Base-by-base conservation (phyloP, 2,113 vertebrate species). In the Dicentrarchus labrax region DNA sequence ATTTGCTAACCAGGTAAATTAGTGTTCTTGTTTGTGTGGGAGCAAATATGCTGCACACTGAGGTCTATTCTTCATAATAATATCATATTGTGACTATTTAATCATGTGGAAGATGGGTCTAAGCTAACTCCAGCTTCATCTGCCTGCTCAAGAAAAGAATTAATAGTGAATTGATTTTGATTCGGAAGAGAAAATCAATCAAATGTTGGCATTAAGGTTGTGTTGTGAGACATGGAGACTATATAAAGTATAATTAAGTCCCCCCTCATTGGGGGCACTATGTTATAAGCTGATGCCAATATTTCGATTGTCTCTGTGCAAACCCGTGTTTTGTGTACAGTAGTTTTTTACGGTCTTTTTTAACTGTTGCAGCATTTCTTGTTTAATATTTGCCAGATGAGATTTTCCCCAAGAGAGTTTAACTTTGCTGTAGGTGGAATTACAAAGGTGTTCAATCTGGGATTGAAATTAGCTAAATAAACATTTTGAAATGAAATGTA, bases 81-180 rank as follows among this genome's bases (percentile, higher is more conserved):
- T 70, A 62, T 64, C 65, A 62, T 66, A 62, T 13, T 48, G 69
- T 21, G 5, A 59, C 38, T 9, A 16, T 86, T 67, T 85, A 79
- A 87, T 85, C 70, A 69, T 72, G 9, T 66, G 19, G 65, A 74
- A 65, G 73, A 87, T 57, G 64, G 21, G 73, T 19, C 72, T 86
- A 66, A 4, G 17, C 36, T 82, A 88, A 74, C 47, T 22, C 56
- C 21, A 6, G 15, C 66, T 48, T 72, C 30, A 1, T 67, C 24
- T 70, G 68, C 47, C 60, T 62, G 45, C 22, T 65, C 48, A n/a
- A 45, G 66, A 61, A 82, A 45, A 64, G 4, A 68, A 75, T 45
- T 53, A 53, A 41, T 30, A 21, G 5, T 30, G 15, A n/a, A 57
- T 61, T 53, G 43, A 13, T 13, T 70, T 62, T n/a, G 5, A 57